These are phyloP conservation scores for Gopherus flavomarginatus DNA, from an alignment of 2,113 vertebrate genomes.

Conservation along the genomic window DNA sequence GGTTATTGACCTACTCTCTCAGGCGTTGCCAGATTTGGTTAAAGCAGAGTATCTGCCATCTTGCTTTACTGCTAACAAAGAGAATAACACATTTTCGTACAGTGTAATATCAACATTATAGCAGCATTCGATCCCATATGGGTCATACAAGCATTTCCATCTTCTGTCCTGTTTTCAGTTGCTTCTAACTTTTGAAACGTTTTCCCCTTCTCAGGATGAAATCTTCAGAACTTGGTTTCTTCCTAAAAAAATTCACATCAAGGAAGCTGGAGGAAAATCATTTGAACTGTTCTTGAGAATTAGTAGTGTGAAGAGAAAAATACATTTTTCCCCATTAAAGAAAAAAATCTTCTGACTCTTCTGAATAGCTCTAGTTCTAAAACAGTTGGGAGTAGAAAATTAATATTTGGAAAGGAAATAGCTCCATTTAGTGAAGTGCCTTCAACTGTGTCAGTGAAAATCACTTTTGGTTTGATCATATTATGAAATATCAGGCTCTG, in stretches of 20 bases:
- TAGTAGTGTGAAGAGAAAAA: neutral
- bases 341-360: neutral
- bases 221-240: neutral
- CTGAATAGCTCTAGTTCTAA: neutral
- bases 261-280: neutral
- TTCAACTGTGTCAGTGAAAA: neutral
- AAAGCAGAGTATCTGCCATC: neutral
- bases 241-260: neutral
- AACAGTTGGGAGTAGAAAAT: neutral
- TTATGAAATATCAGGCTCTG: conserved; percentile 22
- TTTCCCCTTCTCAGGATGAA: neutral
- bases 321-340: neutral
- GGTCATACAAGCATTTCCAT: neutral
- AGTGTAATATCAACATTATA: neutral
- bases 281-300: neutral
- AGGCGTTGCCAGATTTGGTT: neutral
- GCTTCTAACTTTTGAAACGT: neutral
- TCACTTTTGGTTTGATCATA: neutral
- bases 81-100: neutral
- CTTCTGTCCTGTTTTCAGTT: neutral
- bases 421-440: neutral
- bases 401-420: neutral
- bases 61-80: neutral
- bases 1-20: neutral
- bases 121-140: neutral